Conservation (phyloP, 1,140 invertebrate species). For the Drosophila nannoptera region DNA sequence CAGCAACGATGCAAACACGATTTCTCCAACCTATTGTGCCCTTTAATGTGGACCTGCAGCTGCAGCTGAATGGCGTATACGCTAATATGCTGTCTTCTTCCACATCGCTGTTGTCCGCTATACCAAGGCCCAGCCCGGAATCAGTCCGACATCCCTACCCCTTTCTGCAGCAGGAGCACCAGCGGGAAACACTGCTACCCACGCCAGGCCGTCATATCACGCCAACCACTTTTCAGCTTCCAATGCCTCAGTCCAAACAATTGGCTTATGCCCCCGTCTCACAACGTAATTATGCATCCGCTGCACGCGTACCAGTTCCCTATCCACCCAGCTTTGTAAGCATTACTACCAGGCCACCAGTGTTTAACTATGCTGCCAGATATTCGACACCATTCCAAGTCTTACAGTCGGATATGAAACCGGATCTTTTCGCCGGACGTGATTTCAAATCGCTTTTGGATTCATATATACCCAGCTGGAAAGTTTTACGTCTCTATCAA, state of each 20-base stretch:
- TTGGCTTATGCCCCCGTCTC: conserved; percentile 51
- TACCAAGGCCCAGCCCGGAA: conserved; percentile 29
- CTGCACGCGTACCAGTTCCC: conserved; percentile 53
- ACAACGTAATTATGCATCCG: conserved; percentile 51
- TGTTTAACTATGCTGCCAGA: background rate
- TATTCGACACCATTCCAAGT: conserved; percentile 52
- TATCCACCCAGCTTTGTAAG: conserved; percentile 74
- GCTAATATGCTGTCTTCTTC: conserved; percentile 35
- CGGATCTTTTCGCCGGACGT: conserved; percentile 65
- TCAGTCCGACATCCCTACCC: conserved; percentile 32
- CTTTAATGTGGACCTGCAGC: conserved; percentile 58
- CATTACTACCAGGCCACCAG: conserved; percentile 60
- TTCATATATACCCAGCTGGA: conserved; percentile 76
- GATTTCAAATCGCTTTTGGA: conserved; percentile 67
- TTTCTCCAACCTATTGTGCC: conserved; percentile 61
- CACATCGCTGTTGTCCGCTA: conserved; percentile 21
- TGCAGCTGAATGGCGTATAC: conserved; percentile 45
- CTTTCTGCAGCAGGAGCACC: conserved; percentile 8
- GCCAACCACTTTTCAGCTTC: background rate
- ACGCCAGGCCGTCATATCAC: conserved; percentile 4
- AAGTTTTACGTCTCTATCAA: conserved; percentile 57
- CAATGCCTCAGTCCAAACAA: conserved; percentile 65
- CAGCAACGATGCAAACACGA: conserved; percentile 27
- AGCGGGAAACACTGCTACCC: background rate
- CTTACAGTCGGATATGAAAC: conserved; percentile 55